These are phyloP conservation scores for Pinctada fucata DNA, from an alignment of 2,888 invertebrate genomes.

Conservation along the genomic window DNA sequence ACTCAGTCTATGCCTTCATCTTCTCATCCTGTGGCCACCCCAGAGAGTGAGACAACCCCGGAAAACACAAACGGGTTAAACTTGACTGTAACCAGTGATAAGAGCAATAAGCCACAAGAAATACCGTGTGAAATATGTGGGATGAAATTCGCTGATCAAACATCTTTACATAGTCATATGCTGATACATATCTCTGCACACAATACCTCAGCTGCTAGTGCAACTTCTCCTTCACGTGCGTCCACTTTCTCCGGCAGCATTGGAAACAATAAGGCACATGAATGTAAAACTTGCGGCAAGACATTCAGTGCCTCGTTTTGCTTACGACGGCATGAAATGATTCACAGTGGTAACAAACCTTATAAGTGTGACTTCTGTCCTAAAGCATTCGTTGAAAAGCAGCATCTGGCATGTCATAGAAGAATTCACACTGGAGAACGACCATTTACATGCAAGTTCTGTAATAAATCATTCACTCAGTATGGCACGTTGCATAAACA, in stretches of 20 bases:
- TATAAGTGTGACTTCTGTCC: constrained; percentile 36
- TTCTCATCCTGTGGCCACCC: neutral
- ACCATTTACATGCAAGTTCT: constrained; percentile 35
- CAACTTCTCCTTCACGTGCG: constrained; percentile 6
- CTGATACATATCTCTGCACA: constrained; percentile 2
- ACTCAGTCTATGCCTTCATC: neutral
- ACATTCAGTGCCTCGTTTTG: constrained; percentile 34
- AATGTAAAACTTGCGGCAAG: constrained; percentile 40
- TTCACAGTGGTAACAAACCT: constrained; percentile 39
- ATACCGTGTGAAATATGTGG: constrained; percentile 13
- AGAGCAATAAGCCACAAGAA: constrained; percentile 9
- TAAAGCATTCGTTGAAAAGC: constrained; percentile 40
- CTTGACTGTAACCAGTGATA: neutral
- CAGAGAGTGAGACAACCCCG: neutral
- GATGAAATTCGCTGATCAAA: constrained; percentile 11
- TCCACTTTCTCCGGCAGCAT: neutral
- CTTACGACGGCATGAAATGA: constrained; percentile 34
- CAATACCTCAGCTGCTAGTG: neutral
- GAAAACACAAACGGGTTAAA: constrained; percentile 12
- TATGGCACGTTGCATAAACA: constrained; percentile 42
- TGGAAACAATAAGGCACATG: constrained; percentile 29
- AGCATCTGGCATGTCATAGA: constrained; percentile 34
- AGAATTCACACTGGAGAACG: constrained; percentile 38
- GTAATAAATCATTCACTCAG: constrained; percentile 39
- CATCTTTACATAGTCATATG: constrained; percentile 12